These are phyloP conservation scores for Clunio marinus DNA, from an alignment of 2,888 invertebrate species.

Conservation along the genomic window DNA sequence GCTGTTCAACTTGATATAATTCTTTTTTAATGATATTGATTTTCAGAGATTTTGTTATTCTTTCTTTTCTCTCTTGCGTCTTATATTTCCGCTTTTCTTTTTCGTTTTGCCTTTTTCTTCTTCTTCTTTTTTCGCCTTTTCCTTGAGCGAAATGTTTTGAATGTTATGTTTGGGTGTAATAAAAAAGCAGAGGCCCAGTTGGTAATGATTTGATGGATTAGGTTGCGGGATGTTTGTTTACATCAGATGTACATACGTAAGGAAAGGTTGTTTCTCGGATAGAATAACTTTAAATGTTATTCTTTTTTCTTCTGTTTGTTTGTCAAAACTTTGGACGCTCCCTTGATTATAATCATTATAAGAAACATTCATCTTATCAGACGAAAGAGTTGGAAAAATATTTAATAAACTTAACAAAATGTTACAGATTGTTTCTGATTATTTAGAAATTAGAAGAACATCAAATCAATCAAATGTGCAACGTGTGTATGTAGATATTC, in stretches of 20 bases:
- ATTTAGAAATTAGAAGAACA: too few relatives aligned
- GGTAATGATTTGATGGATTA: slow-evolving; percentile 6
- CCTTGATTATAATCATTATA: too few relatives aligned
- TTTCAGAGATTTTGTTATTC: slow-evolving; percentile 36
- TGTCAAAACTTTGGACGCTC: too few relatives aligned
- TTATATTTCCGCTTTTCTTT: slow-evolving; percentile 16
- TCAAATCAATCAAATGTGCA: too few relatives aligned
- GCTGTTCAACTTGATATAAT: slow-evolving; percentile 33
- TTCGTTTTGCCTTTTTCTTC: neutral
- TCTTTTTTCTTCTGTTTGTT: too few relatives aligned
- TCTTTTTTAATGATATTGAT: slow-evolving; percentile 39
- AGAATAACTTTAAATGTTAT: neutral
- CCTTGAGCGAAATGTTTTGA: neutral
- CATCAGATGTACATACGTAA: neutral
- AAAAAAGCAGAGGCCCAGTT: slow-evolving; percentile 11
- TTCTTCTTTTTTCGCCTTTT: neutral
- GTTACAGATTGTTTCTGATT: too few relatives aligned
- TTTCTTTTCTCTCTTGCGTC: neutral
- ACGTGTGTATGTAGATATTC: too few relatives aligned
- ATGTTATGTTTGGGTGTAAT: neutral
- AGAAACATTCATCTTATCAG: too few relatives aligned
- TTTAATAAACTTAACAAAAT: too few relatives aligned
- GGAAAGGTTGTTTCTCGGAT: neutral
- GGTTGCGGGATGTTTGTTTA: slow-evolving; percentile 10
- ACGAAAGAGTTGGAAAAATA: too few relatives aligned